These are phyloP conservation scores for Ormyrus labotus DNA, from an alignment of 2,888 invertebrate genomes.

Conservation along the genomic window DNA sequence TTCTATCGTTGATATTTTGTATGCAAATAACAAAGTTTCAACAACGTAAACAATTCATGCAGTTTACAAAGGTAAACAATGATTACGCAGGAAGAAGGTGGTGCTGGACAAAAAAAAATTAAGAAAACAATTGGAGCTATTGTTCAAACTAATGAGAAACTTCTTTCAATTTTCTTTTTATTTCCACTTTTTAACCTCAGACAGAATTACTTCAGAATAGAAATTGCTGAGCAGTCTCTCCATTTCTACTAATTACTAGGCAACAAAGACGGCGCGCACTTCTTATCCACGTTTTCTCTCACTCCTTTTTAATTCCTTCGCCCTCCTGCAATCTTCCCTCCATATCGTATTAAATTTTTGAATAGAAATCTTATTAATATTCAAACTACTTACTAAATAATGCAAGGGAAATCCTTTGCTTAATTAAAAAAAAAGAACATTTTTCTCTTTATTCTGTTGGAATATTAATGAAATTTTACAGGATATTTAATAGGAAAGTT, in stretches of 20 bases:
- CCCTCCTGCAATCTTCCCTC: neutral
- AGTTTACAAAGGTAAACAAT: too few relatives aligned
- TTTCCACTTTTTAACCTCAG: constrained; percentile 19
- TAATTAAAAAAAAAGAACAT: too few relatives aligned
- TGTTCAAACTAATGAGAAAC: constrained; percentile 29
- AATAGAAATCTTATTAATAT: neutral
- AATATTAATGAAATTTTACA: too few relatives aligned
- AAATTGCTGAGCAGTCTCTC: constrained; percentile 36
- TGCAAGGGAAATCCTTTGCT: too few relatives aligned
- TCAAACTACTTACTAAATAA: neutral
- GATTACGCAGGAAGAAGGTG: too few relatives aligned
- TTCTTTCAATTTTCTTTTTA: constrained; percentile 41
- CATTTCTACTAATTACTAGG: constrained; percentile 60
- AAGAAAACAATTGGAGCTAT: constrained; percentile 12
- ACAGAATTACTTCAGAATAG: constrained; percentile 29
- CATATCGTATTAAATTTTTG: neutral
- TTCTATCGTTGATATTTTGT: too few relatives aligned
- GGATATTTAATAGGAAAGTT: too few relatives aligned
- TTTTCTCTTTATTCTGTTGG: too few relatives aligned
- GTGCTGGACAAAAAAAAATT: constrained; percentile 14
- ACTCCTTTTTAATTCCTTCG: neutral
- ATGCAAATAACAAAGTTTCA: too few relatives aligned
- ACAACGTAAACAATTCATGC: too few relatives aligned
- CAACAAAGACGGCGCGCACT: constrained; percentile 58
- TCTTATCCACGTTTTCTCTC: constrained; percentile 50